Evolutionary conservation across 1,140 invertebrate genomes (phyloP), one percentile per base, ranked within the genome.

Genomic region (Drosophila takahashii): DNA sequence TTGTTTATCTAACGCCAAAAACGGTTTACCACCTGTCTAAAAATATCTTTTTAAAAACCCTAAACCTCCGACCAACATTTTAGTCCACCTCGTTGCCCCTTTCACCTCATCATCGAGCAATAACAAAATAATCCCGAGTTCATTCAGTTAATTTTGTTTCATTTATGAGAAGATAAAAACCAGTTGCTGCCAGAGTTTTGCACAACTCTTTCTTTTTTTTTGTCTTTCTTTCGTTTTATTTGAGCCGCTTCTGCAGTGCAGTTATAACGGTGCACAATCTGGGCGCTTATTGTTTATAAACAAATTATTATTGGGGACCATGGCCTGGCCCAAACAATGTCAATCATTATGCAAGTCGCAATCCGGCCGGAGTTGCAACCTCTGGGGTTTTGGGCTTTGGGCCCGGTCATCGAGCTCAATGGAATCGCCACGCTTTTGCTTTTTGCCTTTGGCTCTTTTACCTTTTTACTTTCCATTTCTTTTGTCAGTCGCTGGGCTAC

Each of bases 261-360:
- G 74, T 79, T 85, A 72, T 86, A 86, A 86, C 83, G 84, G 81
- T 15, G 42, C 69, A 48, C 61, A 47, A 79, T 76, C 70, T 64
- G 48, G 58, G 45, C 57, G 64, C 71, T 72, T 83, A 87, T 86
- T 86, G 83, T 86, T 81, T 79, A 83, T 86, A 78, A 81, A 87
- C 79, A 81, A 80, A 76, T 83, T 84, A 76, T 83, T 84, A 84
- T 79, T 78, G 71, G 76, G 66, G 60, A 54, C 56, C 56, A n/a
- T 18, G 27, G 26, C 39, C 44, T 37, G 41, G n/a, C 18, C 65
- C 58, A 59, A 65, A 51, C 47, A 77, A 85, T 85, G 83, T 81
- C 83, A 86, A 87, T 87, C 79, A 86, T 86, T 86, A 87, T 87
- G 83, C 83, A 86, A 86, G 83, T 79, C 65, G 50, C 59, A 67